Percentiles rank a stretch among this genome's conserved stretches.
Evolutionary conservation across 2,888 invertebrate species (phyloP).

Genomic region (Hirudinaria manillensis): DNA sequence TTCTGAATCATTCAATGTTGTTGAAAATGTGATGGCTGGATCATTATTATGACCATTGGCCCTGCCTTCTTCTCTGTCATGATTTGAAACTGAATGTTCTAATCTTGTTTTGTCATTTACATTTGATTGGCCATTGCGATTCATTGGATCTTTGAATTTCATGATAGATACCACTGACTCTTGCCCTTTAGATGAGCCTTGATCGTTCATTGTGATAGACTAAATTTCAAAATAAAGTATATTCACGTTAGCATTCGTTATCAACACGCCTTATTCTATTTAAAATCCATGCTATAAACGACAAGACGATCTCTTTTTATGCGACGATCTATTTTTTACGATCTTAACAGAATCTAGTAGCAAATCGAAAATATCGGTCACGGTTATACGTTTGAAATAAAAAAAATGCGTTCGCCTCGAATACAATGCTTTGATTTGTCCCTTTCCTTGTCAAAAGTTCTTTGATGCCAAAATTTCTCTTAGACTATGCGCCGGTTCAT

Average conservation of each 20-base stretch:
- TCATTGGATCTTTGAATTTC: constrained; percentile 6
- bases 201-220: neutral
- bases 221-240: too few relatives aligned
- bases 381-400: too few relatives aligned
- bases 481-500: constrained; percentile 5
- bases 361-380: too few relatives aligned
- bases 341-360: too few relatives aligned
- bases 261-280: too few relatives aligned
- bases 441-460: too few relatives aligned
- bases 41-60: neutral
- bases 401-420: too few relatives aligned
- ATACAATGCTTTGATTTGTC: too few relatives aligned
- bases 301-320: too few relatives aligned
- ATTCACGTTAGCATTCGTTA: too few relatives aligned
- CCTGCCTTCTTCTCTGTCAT: neutral
- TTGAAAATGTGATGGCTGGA: neutral
- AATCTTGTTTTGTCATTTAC: neutral
- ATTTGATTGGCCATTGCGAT: constrained; percentile 6
- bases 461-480: constrained; percentile 3
- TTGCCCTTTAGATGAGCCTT: neutral
- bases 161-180: constrained; percentile 1
- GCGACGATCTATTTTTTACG: too few relatives aligned
- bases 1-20: neutral
- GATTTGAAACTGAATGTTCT: neutral
- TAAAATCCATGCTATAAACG: too few relatives aligned